Evolutionary conservation across 2,113 vertebrate species (phyloP).

Genomic region (Hippocampus comes): DNA sequence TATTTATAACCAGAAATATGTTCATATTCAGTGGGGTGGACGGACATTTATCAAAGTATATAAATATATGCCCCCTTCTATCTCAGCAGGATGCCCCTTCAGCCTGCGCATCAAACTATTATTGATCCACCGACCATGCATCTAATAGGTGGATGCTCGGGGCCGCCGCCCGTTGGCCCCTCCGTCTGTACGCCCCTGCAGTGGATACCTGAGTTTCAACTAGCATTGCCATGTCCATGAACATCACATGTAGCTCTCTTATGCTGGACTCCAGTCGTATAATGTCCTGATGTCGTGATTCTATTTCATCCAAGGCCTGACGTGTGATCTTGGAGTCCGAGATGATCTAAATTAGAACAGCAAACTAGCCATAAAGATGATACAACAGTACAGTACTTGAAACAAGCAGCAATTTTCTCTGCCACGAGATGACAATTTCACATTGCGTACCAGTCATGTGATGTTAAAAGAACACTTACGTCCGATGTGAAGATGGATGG

Average conservation of each 20-base stretch:
- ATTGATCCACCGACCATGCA: too few relatives aligned
- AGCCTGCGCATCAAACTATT: too few relatives aligned
- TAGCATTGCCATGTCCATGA: constrained; percentile 93
- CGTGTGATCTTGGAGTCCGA: constrained; percentile 90
- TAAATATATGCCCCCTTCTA: too few relatives aligned
- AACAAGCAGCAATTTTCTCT: background rate
- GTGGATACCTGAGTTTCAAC: constrained; percentile 88
- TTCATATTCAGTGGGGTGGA: too few relatives aligned
- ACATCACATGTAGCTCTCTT: constrained; percentile 88
- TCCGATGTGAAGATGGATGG: constrained; percentile 92
- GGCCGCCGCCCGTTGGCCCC: too few relatives aligned
- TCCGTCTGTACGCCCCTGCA: too few relatives aligned
- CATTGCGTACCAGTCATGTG: background rate
- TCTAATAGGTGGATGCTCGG: too few relatives aligned
- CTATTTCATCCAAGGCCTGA: constrained; percentile 91
- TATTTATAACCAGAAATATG: too few relatives aligned
- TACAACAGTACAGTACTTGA: background rate
- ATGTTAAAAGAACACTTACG: constrained; percentile 66
- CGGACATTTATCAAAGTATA: too few relatives aligned
- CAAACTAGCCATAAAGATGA: background rate
- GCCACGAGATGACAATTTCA: constrained; percentile 36
- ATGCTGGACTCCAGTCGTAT: constrained; percentile 91
- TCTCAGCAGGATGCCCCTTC: too few relatives aligned
- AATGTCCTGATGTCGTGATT: constrained; percentile 92
- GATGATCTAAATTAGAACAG: constrained; percentile 78